Evolutionary conservation across 2,113 vertebrate species (phyloP).

Genomic region (Cercocebus atys): DNA sequence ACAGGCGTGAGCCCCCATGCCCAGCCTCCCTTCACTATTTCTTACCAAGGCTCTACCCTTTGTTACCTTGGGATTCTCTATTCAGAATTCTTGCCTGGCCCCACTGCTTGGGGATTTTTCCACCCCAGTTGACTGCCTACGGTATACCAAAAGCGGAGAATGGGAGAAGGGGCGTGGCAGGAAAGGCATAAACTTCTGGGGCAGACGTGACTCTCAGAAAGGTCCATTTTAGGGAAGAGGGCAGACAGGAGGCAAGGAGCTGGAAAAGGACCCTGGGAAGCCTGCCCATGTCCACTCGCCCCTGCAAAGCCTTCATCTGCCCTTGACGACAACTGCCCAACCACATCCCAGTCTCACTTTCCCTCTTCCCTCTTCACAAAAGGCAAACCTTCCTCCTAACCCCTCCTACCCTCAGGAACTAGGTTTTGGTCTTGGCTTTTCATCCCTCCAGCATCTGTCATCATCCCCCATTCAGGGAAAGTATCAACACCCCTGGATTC

Average conservation of each 20-base stretch:
- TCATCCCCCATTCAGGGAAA: rapidly evolving
- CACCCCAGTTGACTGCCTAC: neutral
- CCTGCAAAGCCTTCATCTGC: rapidly evolving
- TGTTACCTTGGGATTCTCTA: neutral
- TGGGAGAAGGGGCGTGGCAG: rapidly evolving
- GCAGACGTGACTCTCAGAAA: neutral
- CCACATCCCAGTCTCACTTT: neutral
- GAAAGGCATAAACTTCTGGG: rapidly evolving
- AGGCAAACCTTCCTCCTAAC: rapidly evolving
- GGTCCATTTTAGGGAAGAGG: rapidly evolving
- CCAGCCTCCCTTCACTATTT: neutral
- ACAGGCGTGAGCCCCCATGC: no score
- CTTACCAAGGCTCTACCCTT: neutral
- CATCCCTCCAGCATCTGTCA: rapidly evolving
- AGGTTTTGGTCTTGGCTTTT: rapidly evolving
- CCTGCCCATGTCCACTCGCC: rapidly evolving
- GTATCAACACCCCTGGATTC: rapidly evolving
- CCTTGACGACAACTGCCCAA: rapidly evolving
- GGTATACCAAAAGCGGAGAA: neutral
- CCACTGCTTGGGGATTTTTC: no score
- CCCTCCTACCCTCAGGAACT: neutral
- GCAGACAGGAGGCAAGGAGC: neutral
- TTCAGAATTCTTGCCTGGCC: neutral
- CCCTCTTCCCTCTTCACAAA: neutral
- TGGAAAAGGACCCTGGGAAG: no score